Evolutionary conservation across 2,888 invertebrate species (phyloP), one percentile per base, ranked within the genome.

Genomic region (Ochropleura plecta): DNA sequence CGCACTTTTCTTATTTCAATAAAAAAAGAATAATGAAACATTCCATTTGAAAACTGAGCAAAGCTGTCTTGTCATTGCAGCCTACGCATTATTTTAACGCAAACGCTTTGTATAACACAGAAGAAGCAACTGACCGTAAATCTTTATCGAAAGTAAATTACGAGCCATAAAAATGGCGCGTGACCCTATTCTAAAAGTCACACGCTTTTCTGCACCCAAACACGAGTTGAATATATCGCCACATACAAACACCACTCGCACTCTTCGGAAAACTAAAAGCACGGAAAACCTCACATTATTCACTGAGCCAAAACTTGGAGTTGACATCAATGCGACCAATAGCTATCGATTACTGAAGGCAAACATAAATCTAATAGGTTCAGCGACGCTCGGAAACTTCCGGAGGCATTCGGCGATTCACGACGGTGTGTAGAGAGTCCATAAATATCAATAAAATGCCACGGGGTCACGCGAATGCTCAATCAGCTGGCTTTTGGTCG

Each of bases 401-500:
- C 84, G 69, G 72, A n/a, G 44, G n/a, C 12, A 60, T 64, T 73
- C 64, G 30, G 46, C 46, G 20, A 49, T 53, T 64, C 84, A 64
- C 69, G 68, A 59, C 76, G 79, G 88, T 86, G 77, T 79, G 59
- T 57, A 68, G 6, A 18, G 49, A 20, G 51, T 55, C 66, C 73
- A 70, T 81, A 78, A 83, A 88, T 88, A 83, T 86, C 85, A 82
- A 85, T 87, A 86, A 79, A 83, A 83, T 79, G 72, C 53, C 40
- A 66, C 65, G 75, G 53, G 74, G 75, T 81, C 89, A 89, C 89
- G 89, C 88, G 79, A 88, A 84, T 87, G 74, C 79, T 80, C 88
- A 87, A 86, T 86, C 88, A 88, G 81, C 73, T 68, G 73, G 63
- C 73, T 80, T 73, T 57, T 20, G 69, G 79, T 65, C 40, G 59